A percentile compares a stretch with the other conserved stretches of the same genome.
phyloP scores from a whole-genome alignment of 2,888 invertebrate species.

The Alentia gelatinosa region DNA sequence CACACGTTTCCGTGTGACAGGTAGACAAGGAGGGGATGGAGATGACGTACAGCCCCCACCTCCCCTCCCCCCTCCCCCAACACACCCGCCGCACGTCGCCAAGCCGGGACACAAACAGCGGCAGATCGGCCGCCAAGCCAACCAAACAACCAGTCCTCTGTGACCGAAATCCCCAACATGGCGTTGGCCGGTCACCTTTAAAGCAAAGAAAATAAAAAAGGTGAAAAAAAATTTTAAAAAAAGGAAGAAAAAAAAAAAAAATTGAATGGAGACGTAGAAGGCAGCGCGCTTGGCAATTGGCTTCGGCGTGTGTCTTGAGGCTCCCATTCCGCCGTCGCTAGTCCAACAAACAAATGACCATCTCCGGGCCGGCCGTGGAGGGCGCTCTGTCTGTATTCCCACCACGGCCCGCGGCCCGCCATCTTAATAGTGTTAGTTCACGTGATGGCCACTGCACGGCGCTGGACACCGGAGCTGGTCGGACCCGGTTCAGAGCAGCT shows the following conservation, averaged over 20 bases:
- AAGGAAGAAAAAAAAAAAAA: background rate
- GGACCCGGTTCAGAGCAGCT: too few relatives aligned
- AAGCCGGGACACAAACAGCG: too few relatives aligned
- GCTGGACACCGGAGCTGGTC: background rate
- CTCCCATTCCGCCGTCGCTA: background rate
- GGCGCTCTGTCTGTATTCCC: background rate
- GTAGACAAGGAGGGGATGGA: too few relatives aligned
- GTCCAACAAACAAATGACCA: background rate
- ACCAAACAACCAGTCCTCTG: background rate
- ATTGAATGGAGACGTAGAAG: too few relatives aligned
- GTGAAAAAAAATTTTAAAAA: background rate
- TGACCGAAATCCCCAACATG: background rate
- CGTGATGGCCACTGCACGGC: background rate
- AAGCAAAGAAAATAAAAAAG: background rate
- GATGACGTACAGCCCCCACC: too few relatives aligned
- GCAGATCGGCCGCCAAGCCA: too few relatives aligned
- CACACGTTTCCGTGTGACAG: too few relatives aligned
- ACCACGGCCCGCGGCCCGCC: background rate
- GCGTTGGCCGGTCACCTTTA: background rate
- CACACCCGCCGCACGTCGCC: too few relatives aligned
- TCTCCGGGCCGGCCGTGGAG: background rate
- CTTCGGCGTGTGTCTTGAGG: background rate
- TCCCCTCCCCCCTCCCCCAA: too few relatives aligned
- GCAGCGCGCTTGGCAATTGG: background rate
- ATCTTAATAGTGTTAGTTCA: background rate